These are phyloP conservation scores for Calonectris borealis DNA, from an alignment of 2,113 vertebrate genomes.

Conservation along the genomic window DNA sequence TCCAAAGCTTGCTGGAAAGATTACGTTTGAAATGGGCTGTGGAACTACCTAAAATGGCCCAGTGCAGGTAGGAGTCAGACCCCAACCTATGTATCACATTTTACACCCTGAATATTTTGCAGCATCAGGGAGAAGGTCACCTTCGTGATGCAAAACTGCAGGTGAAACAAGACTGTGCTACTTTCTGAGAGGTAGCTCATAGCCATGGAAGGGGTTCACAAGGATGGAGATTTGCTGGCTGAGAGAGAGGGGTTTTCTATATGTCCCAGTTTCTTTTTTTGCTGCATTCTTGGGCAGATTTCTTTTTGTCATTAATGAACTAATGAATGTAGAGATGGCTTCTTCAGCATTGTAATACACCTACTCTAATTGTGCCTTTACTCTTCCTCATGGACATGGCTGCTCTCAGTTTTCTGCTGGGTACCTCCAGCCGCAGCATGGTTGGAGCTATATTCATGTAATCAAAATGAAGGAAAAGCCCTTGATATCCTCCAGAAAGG, in stretches of 20 bases:
- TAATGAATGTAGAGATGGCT: rapidly evolving
- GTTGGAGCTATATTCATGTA: not conserved
- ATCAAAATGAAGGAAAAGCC: not conserved
- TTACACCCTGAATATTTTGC: not conserved
- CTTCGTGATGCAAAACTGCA: not conserved
- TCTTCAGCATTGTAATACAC: rapidly evolving
- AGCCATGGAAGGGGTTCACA: not conserved
- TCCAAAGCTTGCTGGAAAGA: not conserved
- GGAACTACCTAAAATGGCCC: not conserved
- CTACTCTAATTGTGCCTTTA: not conserved
- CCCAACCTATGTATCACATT: not conserved
- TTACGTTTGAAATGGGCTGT: not conserved
- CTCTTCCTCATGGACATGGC: rapidly evolving
- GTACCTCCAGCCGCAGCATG: rapidly evolving
- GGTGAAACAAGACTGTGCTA: not conserved
- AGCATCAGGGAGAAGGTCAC: not conserved
- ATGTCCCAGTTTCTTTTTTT: not conserved
- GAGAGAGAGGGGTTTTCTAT: rapidly evolving
- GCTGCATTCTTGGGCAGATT: not conserved
- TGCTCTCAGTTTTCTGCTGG: not conserved
- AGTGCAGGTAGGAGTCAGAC: not conserved
- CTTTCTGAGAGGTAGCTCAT: not conserved
- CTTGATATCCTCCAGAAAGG: not conserved
- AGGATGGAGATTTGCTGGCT: not conserved
- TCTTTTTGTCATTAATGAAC: not conserved